Conservation (phyloP, 2,113 vertebrate genomes). For the Carollia perspicillata region DNA sequence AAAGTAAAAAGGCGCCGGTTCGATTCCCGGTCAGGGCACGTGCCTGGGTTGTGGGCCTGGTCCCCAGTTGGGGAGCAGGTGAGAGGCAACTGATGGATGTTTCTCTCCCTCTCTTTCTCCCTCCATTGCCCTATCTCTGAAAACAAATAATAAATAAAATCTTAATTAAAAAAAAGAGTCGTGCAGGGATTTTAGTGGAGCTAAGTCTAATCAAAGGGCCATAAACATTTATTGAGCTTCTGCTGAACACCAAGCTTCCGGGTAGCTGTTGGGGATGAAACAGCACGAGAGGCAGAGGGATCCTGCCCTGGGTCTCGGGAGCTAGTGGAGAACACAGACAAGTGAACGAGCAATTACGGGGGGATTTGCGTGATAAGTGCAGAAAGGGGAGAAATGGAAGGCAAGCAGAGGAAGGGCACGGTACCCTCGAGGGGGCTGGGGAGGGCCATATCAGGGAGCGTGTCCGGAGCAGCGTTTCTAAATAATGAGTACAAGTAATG, state of each 20-base stretch:
- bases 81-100: no score
- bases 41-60: no score
- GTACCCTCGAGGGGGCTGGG: background rate
- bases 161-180: background rate
- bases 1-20: no score
- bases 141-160: no score
- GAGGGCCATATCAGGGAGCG: background rate
- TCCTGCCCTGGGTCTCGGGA: background rate
- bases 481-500: background rate
- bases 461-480: background rate
- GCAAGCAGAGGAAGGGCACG: background rate
- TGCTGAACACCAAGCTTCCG: background rate
- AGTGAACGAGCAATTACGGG: background rate
- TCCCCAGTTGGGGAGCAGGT: no score
- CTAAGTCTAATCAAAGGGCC: background rate
- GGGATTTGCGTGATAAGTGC: rapidly evolving
- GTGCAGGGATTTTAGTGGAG: background rate
- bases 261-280: background rate
- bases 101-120: no score
- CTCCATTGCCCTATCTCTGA: no score
- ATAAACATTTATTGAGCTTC: background rate
- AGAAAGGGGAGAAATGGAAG: background rate
- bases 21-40: no score
- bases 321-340: background rate
- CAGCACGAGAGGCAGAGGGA: background rate